Evolutionary conservation across 2,888 invertebrate species (phyloP), one percentile per base, ranked within the genome.

Genomic region (Nipponacmea schrenckii): DNA sequence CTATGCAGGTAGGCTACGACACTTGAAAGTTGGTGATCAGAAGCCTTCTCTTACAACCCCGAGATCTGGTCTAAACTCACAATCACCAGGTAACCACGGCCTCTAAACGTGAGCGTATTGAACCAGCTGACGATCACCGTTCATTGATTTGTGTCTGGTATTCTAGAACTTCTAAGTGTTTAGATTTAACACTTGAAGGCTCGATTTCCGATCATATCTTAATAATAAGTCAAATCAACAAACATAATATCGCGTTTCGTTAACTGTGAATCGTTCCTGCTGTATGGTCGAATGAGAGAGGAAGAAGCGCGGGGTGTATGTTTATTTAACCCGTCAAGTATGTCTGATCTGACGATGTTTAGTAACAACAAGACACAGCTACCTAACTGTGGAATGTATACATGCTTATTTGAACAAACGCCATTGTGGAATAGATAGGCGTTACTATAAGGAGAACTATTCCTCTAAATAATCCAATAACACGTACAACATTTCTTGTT

Each of bases 351-450:
- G n/a, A 27, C 45, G 45, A 69, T 62, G 46, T 26, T 39, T 45
- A 24, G 63, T 62, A 63, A 69, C 68, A 69, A 26, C 62, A 63
- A 44, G 46, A 15, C 63, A 46, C 27, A 20, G 8, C 45, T 69
- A 27, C 62, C 63, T 24, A 69, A 62, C 62, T 26, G 24, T 31
- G 68, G 70, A 70, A 70, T 64, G 70, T 62, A 65, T 56, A 65
- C 70, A 64, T 66, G 70, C 70, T 70, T 70, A 70, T 70, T 70
- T 70, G 70, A 70, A 70, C 66, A 70, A 70, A 70, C 70, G 39
- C 66, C 50, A 66, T 62, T 27, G 70, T 31, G 44, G 65, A 56
- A 62, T 20, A 12, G 70, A 70, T 70, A 70, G 66, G 39, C 15
- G 65, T 56, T 66, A 46, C 66, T 39, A 70, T 39, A 62, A 62